A percentile compares a stretch with the other conserved stretches of the same genome.
Evolutionary conservation across 2,113 vertebrate genomes (phyloP).

Genomic region (Mesembrinibis cayennensis): DNA sequence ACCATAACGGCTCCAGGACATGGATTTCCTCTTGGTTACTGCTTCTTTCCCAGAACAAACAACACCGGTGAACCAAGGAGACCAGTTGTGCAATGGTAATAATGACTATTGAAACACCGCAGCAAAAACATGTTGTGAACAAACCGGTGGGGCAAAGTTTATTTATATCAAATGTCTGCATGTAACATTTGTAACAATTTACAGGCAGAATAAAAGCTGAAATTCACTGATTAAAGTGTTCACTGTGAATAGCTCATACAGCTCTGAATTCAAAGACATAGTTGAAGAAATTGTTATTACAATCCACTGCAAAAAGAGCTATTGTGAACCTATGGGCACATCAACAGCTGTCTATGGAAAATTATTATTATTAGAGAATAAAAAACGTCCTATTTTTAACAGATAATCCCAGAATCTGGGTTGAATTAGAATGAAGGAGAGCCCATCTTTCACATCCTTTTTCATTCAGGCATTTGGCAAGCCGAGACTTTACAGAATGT

Average conservation of each 20-base stretch:
- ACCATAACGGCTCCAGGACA: not conserved
- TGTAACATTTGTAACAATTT: not conserved
- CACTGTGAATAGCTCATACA: not conserved
- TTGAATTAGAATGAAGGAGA: constrained; percentile 63
- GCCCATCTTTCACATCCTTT: constrained; percentile 47
- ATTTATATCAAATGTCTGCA: constrained; percentile 24
- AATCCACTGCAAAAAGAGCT: constrained; percentile 42
- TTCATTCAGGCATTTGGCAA: constrained; percentile 55
- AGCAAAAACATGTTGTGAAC: constrained; percentile 20
- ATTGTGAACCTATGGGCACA: constrained; percentile 61
- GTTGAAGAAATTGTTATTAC: constrained; percentile 56
- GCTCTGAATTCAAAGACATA: constrained; percentile 46
- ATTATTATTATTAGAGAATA: constrained; percentile 68
- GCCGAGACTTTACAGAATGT: not conserved
- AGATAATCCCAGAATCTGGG: constrained; percentile 58
- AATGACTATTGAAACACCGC: not conserved
- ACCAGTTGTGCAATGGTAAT: not conserved
- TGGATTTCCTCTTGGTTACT: constrained; percentile 7
- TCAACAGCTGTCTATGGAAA: constrained; percentile 64
- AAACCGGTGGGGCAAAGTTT: not conserved
- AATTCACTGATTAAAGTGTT: constrained; percentile 56
- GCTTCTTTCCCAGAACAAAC: constrained; percentile 25
- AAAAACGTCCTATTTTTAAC: constrained; percentile 65
- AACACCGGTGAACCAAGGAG: not conserved
- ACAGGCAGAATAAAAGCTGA: constrained; percentile 51